phyloP scores from a whole-genome alignment of 2,113 vertebrate genomes.

The Pyxicephalus adspersus region DNA sequence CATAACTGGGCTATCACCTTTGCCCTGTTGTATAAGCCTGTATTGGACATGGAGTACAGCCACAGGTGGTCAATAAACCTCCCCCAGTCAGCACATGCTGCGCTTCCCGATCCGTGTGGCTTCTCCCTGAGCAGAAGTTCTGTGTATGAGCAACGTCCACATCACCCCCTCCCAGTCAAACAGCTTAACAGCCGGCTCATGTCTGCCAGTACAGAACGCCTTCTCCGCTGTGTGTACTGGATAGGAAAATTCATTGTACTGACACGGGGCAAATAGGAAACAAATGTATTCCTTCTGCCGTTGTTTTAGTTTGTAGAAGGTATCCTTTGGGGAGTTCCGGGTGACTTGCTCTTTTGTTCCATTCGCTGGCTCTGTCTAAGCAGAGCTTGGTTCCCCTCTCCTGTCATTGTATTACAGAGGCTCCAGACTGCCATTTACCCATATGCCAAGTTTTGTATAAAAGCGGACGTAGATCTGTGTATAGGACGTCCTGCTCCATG shows the following conservation, averaged over 20 bases:
- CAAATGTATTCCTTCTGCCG: conserved; percentile 28
- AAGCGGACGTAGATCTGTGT: background rate
- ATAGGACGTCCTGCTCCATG: too few species aligned
- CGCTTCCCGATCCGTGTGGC: background rate
- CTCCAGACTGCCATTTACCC: background rate
- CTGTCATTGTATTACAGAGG: conserved; percentile 12
- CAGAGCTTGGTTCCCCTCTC: background rate
- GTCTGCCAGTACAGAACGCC: background rate
- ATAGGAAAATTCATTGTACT: conserved; percentile 38
- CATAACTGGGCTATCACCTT: too few species aligned
- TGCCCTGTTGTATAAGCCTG: too few species aligned
- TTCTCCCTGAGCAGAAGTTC: background rate
- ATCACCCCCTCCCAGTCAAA: background rate
- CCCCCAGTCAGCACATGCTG: background rate
- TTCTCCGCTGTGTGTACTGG: conserved; percentile 19
- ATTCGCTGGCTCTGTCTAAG: background rate
- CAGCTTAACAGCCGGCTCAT: background rate
- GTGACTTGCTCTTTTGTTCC: conserved; percentile 28
- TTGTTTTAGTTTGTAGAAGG: conserved; percentile 39
- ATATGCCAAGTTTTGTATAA: conserved; percentile 11
- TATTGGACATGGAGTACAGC: background rate
- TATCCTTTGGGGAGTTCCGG: conserved; percentile 36
- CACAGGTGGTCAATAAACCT: background rate
- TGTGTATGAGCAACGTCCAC: background rate
- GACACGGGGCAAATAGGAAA: conserved; percentile 22